Evolutionary conservation across 2,888 invertebrate genomes (phyloP), one percentile per base, ranked within the genome.

Genomic region (Idaea biselata): DNA sequence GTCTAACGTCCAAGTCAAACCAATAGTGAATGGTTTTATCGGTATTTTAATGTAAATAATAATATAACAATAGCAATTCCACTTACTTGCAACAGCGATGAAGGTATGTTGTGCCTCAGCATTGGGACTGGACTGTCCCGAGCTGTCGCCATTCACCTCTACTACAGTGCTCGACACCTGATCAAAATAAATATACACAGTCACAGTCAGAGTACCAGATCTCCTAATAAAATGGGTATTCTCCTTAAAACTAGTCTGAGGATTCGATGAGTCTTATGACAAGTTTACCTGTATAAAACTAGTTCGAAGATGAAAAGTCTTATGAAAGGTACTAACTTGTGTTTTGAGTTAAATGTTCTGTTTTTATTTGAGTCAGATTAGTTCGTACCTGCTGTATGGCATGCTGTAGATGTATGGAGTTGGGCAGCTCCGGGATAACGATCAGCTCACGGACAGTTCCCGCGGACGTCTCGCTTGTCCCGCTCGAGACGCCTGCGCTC

Each of bases 11-110:
- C n/a, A n/a, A n/a, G n/a, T n/a, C n/a, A n/a, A n/a, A n/a, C n/a
- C n/a, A n/a, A n/a, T n/a, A n/a, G n/a, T n/a, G n/a, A n/a, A n/a
- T n/a, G n/a, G n/a, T n/a, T n/a, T n/a, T n/a, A n/a, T n/a, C n/a
- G n/a, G n/a, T n/a, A n/a, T n/a, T n/a, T n/a, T n/a, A n/a, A n/a
- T n/a, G n/a, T n/a, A 1, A 25, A 25, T 25, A 67, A 64, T 60
- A 65, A 69, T 60, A 61, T 55, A 66, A 68, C 65, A 64, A 55
- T 16, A 33, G 17, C 25, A 55, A 59, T 6, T 6, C 18, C 67
- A 84, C 91, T 87, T 84, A 95, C 96, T 95, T 77, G 96, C 94
- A 33, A 96, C 96, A 54, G 96, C 95, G 73, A 96, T 96, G 84
- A 95, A 96, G 67, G 93, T 90, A 82, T 93, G 93, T 80, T 93